phyloP scores from a whole-genome alignment of 2,113 vertebrate species.

The Nothoprocta perdicaria region DNA sequence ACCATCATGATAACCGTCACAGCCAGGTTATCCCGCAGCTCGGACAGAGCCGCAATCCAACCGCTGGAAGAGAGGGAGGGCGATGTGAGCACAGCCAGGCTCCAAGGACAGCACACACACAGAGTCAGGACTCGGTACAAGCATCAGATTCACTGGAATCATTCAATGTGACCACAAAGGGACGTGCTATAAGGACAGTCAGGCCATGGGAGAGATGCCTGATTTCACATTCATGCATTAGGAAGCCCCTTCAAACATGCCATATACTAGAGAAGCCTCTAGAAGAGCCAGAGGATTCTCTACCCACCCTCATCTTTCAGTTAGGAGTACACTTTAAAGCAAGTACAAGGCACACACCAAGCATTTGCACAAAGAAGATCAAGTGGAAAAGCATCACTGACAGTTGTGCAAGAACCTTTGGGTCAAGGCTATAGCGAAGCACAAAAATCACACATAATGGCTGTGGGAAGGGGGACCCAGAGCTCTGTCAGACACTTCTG shows the following conservation, averaged over 20 bases:
- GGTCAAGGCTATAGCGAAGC: not conserved
- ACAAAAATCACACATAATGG: fast-evolving
- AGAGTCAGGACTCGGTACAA: not conserved
- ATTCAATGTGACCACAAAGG: not conserved
- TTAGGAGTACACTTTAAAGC: not conserved
- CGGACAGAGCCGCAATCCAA: conserved; percentile 88
- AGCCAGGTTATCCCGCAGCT: not conserved
- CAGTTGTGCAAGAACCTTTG: fast-evolving
- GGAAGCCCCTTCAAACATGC: too few relatives aligned
- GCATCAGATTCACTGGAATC: fast-evolving
- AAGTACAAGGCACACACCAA: not conserved
- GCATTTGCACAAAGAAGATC: not conserved
- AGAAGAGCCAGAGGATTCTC: not conserved
- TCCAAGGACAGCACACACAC: not conserved
- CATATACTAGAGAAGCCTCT: not conserved
- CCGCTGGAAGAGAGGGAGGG: conserved; percentile 78
- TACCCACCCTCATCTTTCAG: not conserved
- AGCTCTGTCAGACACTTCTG: not conserved
- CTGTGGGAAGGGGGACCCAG: not conserved
- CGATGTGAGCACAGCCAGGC: not conserved
- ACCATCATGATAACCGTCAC: conserved; percentile 94
- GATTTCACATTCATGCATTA: not conserved
- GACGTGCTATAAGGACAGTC: not conserved
- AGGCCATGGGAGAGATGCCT: not conserved
- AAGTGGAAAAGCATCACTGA: not conserved